These are phyloP conservation scores for Erpobdella octoculata DNA, from an alignment of 2,888 invertebrate species.

Conservation along the genomic window DNA sequence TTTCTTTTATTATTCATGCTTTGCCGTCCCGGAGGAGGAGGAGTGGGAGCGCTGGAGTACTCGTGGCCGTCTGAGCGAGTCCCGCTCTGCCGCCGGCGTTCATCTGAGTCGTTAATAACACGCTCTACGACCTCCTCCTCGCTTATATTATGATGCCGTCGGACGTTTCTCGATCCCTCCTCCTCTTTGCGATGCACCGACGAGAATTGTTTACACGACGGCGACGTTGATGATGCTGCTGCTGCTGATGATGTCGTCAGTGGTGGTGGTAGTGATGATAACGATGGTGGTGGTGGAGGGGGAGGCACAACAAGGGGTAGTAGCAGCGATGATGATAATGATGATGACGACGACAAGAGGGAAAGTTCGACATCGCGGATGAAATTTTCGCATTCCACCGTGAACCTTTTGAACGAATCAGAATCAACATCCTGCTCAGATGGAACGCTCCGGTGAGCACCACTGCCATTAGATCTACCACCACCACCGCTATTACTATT, in stretches of 20 bases:
- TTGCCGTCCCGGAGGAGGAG: no score
- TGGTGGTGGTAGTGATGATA: background rate
- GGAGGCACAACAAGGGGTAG: no score
- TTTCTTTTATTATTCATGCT: no score
- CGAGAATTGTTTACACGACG: background rate
- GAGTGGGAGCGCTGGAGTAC: no score
- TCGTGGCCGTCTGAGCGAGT: no score
- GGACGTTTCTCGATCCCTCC: no score
- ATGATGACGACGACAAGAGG: background rate
- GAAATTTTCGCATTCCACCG: background rate
- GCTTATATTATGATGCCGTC: background rate
- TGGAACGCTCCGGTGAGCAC: no score
- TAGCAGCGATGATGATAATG: background rate
- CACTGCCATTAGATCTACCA: no score
- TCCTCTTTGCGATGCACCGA: background rate
- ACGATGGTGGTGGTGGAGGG: background rate
- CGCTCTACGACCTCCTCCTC: background rate
- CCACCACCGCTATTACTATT: no score
- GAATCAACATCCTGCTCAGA: background rate
- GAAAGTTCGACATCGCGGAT: background rate
- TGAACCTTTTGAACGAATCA: background rate
- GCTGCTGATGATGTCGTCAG: background rate
- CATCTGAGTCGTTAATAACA: background rate
- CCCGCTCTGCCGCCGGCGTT: no score
- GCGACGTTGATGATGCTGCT: background rate